Conservation (phyloP, 2,888 invertebrate species). For the Schizaphis graminum region DNA sequence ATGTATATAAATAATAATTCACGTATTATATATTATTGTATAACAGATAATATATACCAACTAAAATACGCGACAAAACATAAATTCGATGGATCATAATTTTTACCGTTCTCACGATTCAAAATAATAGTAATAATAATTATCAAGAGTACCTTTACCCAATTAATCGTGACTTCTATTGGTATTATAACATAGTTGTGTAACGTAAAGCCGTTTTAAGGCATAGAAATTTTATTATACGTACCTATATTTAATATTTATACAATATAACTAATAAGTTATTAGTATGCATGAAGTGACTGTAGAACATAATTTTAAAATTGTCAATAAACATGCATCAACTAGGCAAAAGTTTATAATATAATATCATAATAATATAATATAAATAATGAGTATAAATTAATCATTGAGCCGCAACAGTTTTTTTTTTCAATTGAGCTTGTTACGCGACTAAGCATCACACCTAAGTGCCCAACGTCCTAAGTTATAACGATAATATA, state of each 20-base stretch:
- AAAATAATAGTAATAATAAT: slow-evolving; percentile 13
- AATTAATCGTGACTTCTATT: slow-evolving; percentile 22
- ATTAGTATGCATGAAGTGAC: not conserved
- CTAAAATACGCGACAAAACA: not conserved
- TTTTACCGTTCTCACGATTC: not conserved
- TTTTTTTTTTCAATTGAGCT: not conserved
- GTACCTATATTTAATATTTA: not conserved
- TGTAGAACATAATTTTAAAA: not conserved
- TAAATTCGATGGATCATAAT: not conserved
- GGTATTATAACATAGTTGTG: not conserved
- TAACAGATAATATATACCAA: not conserved
- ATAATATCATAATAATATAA: not conserved
- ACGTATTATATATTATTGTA: not conserved
- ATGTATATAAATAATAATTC: not conserved
- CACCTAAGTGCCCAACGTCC: not conserved
- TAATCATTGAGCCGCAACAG: not conserved
- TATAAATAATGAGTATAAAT: not conserved
- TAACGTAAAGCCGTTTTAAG: not conserved
- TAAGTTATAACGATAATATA: not conserved
- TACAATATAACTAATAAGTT: not conserved
- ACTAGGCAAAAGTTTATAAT: not conserved
- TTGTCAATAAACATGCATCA: not conserved
- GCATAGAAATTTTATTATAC: not conserved
- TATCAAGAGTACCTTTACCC: not conserved
- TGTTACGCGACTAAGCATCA: not conserved